phyloP scores from a whole-genome alignment of 1,140 invertebrate species.

The Tribolium castaneum region DNA sequence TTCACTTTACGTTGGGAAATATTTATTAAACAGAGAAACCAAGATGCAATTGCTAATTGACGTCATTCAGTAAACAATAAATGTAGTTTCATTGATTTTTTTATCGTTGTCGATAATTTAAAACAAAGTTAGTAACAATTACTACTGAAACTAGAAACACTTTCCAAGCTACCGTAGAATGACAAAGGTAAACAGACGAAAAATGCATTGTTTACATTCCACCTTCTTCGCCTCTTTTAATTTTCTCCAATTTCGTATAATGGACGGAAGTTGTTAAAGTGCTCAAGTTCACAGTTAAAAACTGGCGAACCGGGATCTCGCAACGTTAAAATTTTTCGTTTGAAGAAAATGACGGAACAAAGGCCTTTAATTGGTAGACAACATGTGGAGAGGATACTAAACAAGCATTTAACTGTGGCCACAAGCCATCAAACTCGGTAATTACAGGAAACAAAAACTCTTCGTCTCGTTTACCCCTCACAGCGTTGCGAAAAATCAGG shows the following conservation, averaged over 20 bases:
- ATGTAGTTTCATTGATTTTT: too few species aligned
- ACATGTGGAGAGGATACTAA: slow-evolving; percentile 7
- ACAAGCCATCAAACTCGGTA: background rate
- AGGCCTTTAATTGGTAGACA: background rate
- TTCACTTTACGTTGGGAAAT: too few species aligned
- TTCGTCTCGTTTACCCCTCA: background rate
- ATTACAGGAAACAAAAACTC: slow-evolving; percentile 1
- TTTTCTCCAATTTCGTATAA: background rate
- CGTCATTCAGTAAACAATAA: too few species aligned
- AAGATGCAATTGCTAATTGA: too few species aligned
- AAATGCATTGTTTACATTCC: background rate
- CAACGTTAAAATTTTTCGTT: background rate
- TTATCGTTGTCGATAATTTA: too few species aligned
- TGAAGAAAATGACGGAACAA: background rate
- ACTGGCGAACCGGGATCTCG: background rate
- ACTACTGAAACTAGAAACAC: too few species aligned
- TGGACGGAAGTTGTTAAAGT: background rate
- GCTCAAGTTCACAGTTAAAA: background rate
- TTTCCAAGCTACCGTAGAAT: too few species aligned
- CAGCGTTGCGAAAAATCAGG: background rate
- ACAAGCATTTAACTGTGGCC: slow-evolving; percentile 3
- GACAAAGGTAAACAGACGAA: background rate
- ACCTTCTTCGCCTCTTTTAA: background rate
- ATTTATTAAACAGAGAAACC: too few species aligned
- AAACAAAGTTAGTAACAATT: too few species aligned